phyloP scores from a whole-genome alignment of 2,797 vertebrate species.

The Poliocrania exsul region DNA sequence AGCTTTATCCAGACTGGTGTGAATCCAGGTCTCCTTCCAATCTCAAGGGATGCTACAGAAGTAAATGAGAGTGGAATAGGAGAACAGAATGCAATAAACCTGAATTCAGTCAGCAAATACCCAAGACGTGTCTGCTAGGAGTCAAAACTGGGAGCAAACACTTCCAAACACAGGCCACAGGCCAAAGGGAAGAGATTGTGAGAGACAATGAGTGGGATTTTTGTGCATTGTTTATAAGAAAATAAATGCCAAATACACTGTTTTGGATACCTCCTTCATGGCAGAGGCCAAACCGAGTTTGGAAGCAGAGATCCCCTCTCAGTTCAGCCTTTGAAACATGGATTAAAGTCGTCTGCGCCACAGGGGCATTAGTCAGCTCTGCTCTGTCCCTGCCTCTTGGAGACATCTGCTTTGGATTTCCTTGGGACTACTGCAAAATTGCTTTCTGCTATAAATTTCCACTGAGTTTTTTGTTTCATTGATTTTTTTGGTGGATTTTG shows the following conservation, averaged over 20 bases:
- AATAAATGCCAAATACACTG: background rate
- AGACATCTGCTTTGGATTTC: constrained; percentile 30
- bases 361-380: background rate
- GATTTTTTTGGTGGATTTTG: fast-evolving
- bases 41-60: background rate
- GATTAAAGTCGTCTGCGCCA: background rate
- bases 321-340: background rate
- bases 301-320: background rate
- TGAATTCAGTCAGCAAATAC: background rate
- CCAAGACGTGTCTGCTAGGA: background rate
- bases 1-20: background rate
- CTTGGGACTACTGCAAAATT: background rate
- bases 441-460: background rate
- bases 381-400: background rate
- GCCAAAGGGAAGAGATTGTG: background rate
- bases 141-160: background rate
- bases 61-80: background rate
- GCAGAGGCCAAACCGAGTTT: background rate
- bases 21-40: background rate
- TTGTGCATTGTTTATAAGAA: background rate
- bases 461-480: background rate
- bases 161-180: background rate
- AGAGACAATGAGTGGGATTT: background rate
- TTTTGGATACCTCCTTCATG: background rate
- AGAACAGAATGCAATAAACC: background rate